Conservation (phyloP, 2,113 vertebrate genomes). For the Psittacula cyanocephala region DNA sequence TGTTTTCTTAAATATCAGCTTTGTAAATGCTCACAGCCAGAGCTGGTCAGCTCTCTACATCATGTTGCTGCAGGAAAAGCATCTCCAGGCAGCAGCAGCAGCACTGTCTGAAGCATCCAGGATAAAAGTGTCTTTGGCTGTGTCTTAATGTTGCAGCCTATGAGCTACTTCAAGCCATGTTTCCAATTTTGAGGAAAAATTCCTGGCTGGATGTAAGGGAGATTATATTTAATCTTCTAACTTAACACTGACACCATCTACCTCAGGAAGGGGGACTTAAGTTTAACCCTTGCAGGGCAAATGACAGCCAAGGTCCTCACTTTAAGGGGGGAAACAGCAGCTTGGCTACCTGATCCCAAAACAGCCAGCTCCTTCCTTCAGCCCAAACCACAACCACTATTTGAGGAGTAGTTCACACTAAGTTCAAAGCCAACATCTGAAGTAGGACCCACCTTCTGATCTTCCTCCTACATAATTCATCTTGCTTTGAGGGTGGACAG, state of each 20-base stretch:
- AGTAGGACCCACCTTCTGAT: not conserved
- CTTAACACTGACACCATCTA: not conserved
- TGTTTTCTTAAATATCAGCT: not conserved
- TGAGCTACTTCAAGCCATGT: not conserved
- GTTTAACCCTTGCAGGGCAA: not conserved
- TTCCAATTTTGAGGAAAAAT: not conserved
- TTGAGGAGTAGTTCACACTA: not conserved
- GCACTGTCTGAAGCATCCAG: not conserved
- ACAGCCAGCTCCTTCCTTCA: not conserved
- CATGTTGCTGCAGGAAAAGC: not conserved
- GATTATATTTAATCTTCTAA: not conserved
- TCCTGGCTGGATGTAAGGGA: not conserved
- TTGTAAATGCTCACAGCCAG: not conserved
- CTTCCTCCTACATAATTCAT: not conserved
- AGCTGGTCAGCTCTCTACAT: not conserved
- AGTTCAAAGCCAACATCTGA: not conserved
- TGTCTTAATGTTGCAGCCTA: not conserved
- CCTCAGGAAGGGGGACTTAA: fast-evolving
- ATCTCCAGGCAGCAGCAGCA: not conserved
- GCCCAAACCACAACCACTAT: not conserved
- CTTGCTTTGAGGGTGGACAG: not conserved
- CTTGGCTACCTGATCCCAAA: not conserved
- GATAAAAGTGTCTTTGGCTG: not conserved
- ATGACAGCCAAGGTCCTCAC: not conserved
- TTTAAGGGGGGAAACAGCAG: not conserved